phyloP scores from a whole-genome alignment of 2,113 vertebrate genomes.

The Passer montanus region DNA sequence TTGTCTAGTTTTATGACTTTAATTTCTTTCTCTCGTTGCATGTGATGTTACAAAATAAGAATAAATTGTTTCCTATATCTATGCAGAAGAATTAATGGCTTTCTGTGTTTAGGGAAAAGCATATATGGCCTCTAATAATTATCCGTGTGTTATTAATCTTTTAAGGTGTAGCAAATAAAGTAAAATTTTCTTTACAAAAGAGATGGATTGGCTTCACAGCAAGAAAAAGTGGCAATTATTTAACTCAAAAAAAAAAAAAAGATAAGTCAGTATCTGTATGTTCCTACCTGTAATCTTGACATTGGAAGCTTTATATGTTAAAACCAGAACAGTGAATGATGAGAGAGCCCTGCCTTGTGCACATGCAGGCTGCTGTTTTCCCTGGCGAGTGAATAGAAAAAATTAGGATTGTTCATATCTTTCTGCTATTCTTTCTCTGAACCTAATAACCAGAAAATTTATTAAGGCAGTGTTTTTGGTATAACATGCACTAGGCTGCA shows the following conservation, averaged over 20 bases:
- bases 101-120: neutral
- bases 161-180: neutral
- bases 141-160: neutral
- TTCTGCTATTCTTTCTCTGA: neutral
- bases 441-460: neutral
- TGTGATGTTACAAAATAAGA: neutral
- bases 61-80: neutral
- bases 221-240: neutral
- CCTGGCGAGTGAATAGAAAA: neutral
- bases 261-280: neutral
- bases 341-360: neutral
- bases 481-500: neutral
- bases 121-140: neutral
- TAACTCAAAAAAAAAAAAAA: neutral
- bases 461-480: neutral
- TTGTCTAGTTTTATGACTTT: neutral
- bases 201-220: neutral
- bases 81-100: neutral
- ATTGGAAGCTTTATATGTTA: neutral
- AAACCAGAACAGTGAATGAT: neutral
- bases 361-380: neutral
- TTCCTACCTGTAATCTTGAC: neutral
- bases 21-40: neutral
- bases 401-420: neutral
- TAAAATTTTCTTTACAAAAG: neutral